Conservation (phyloP, 2,113 vertebrate genomes). For the Saguinus midas region DNA sequence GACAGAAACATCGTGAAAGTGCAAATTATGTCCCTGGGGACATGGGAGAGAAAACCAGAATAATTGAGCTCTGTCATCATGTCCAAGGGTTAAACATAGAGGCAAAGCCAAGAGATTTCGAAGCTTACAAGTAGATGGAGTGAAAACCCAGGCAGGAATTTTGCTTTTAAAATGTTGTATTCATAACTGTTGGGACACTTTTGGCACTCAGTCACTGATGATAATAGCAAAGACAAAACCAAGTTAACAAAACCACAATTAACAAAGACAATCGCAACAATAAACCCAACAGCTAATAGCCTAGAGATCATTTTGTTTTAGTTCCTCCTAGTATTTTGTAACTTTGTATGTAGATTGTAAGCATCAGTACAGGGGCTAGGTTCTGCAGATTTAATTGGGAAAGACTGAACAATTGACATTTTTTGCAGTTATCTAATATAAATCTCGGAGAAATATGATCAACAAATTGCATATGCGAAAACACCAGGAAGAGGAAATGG, state of each 20-base stretch:
- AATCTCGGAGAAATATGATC: slow-evolving; percentile 5
- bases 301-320: not conserved
- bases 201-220: not conserved
- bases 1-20: not conserved
- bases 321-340: not conserved
- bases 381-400: not conserved
- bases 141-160: not conserved
- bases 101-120: not conserved
- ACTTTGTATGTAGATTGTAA: not conserved
- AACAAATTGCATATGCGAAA: not conserved
- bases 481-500: not conserved
- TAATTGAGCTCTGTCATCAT: not conserved
- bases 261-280: not conserved
- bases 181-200: not conserved
- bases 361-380: not conserved
- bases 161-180: not conserved
- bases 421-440: not conserved
- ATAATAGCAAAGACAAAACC: not conserved
- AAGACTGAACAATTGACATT: not conserved
- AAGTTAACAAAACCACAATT: not conserved
- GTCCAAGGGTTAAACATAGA: not conserved
- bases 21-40: not conserved
- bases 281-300: slow-evolving; percentile 5
- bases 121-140: not conserved
- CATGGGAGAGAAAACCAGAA: not conserved